These are phyloP conservation scores for Smittia aterrima DNA, from an alignment of 2,888 invertebrate species.

Conservation along the genomic window DNA sequence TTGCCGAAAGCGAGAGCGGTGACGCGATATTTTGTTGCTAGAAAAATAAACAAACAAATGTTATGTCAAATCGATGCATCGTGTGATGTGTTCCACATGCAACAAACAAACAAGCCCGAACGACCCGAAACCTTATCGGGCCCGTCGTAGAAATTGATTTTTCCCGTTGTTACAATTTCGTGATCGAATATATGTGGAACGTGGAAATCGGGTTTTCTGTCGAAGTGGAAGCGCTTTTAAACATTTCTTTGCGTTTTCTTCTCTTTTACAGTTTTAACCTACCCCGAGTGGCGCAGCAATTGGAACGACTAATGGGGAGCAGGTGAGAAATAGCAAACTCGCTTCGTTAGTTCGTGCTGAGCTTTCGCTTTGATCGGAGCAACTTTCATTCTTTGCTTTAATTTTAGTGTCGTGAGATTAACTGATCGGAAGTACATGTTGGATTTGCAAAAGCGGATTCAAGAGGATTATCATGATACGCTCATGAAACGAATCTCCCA, in stretches of 20 bases:
- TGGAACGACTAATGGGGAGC: slow-evolving; percentile 54
- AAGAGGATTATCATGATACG: slow-evolving; percentile 60
- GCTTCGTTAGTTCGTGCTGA: slow-evolving; percentile 18
- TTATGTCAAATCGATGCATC: too few species aligned
- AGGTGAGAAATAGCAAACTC: slow-evolving; percentile 30
- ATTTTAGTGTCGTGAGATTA: slow-evolving; percentile 60
- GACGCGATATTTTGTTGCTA: too few species aligned
- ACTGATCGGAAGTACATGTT: slow-evolving; percentile 66
- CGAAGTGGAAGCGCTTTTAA: neutral
- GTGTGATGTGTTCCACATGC: too few species aligned
- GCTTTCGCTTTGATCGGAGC: neutral
- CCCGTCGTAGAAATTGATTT: too few species aligned
- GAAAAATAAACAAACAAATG: too few species aligned
- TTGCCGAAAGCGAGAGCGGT: too few species aligned
- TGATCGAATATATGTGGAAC: neutral
- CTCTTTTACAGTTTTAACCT: slow-evolving; percentile 50
- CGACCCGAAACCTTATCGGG: too few species aligned
- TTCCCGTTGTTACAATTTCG: neutral
- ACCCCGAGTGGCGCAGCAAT: slow-evolving; percentile 52
- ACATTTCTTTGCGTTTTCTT: neutral
- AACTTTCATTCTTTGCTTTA: slow-evolving; percentile 46
- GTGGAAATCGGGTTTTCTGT: neutral
- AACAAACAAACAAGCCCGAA: too few species aligned
- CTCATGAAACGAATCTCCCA: slow-evolving; percentile 59
- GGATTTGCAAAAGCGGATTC: slow-evolving; percentile 58